Conservation (phyloP, 2,797 vertebrate species). For the Chrosomus eos region DNA sequence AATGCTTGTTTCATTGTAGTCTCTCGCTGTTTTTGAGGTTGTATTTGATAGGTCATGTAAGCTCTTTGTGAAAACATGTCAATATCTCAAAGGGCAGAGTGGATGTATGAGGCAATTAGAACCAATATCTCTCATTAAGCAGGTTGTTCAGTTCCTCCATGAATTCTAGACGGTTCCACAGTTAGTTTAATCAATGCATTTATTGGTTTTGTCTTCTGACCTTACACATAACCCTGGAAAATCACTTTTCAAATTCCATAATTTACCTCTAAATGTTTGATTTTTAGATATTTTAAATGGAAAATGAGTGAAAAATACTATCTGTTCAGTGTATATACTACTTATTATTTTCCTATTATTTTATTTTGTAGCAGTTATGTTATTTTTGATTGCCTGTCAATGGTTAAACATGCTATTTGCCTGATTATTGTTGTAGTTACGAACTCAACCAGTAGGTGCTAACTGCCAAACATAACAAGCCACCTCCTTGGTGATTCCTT, state of each 20-base stretch:
- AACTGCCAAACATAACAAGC: not conserved
- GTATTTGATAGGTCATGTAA: constrained; percentile 15
- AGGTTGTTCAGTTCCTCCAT: not conserved
- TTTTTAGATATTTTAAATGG: not conserved
- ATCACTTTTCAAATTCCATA: not conserved
- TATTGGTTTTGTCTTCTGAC: not conserved
- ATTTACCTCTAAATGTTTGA: not conserved
- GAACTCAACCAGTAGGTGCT: not conserved
- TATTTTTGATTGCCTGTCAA: not conserved
- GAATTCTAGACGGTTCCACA: not conserved
- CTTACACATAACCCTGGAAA: not conserved
- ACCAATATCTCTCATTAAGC: constrained; percentile 28
- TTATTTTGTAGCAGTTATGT: not conserved
- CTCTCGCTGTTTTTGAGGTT: constrained; percentile 1
- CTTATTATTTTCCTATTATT: not conserved
- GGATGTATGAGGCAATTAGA: constrained; percentile 29
- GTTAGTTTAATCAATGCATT: not conserved
- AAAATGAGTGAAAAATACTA: not conserved
- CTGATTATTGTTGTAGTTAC: not conserved
- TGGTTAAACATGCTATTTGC: not conserved
- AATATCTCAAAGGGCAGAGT: constrained; percentile 34
- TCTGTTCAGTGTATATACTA: too few relatives aligned
- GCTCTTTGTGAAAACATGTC: constrained; percentile 17
- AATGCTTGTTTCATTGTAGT: not conserved
- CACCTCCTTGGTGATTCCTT: not conserved